Percentiles rank a stretch among this genome's conserved stretches.
Evolutionary conservation across 2,888 invertebrate genomes (phyloP).

Genomic region (Heliconius aoede): DNA sequence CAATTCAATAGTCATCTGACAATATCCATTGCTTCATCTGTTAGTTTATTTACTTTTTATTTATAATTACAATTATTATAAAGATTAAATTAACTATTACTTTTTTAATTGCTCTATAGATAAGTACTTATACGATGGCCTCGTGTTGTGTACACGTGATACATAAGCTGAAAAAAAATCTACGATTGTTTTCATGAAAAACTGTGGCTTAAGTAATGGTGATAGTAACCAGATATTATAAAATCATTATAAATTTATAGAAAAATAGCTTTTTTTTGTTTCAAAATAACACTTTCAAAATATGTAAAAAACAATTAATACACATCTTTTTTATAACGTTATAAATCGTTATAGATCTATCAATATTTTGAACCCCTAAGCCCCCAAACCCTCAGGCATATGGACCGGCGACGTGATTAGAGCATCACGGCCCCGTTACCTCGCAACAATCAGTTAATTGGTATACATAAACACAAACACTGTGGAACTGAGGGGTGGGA

Average conservation of each 20-base stretch:
- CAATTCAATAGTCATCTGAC: conserved; percentile 2
- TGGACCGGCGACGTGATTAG: conserved; percentile 28
- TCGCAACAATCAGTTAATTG: conserved; percentile 73
- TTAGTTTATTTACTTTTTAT: conserved; percentile 13
- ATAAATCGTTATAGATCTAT: background rate
- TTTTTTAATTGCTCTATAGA: background rate
- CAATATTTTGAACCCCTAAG: conserved; percentile 16
- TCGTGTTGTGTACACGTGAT: conserved; percentile 18
- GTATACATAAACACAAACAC: conserved; percentile 66
- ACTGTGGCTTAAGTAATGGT: background rate
- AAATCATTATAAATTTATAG: background rate
- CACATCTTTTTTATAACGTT: background rate
- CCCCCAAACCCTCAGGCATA: conserved; percentile 9
- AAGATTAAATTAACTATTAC: background rate
- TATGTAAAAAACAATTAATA: background rate
- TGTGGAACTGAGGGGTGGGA: conserved; percentile 25
- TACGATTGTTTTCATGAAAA: background rate
- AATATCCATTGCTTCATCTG: conserved; percentile 6
- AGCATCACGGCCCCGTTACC: conserved; percentile 60
- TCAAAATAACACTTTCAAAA: no score
- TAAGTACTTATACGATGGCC: background rate
- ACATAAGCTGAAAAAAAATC: background rate
- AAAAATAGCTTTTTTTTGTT: no score
- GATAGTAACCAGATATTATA: background rate
- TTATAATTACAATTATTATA: background rate